phyloP scores from a whole-genome alignment of 2,888 invertebrate species.

The Proisotoma minuta region DNA sequence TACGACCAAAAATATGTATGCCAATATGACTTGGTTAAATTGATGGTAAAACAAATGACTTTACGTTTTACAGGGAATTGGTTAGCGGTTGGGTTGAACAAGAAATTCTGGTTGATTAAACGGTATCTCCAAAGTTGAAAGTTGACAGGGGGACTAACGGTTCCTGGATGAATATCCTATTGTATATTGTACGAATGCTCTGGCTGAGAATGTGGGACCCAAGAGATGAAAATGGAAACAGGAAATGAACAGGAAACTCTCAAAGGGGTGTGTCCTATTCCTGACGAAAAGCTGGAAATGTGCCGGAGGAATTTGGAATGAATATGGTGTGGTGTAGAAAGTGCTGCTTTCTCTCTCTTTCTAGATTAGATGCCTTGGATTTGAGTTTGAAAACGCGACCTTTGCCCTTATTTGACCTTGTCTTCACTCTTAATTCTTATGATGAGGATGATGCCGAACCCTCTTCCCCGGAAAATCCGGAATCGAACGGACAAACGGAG shows the following conservation, averaged over 20 bases:
- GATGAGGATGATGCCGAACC: background rate
- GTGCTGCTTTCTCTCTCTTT: no score
- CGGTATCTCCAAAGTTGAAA: background rate
- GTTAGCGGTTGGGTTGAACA: background rate
- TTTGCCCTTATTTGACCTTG: background rate
- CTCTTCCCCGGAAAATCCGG: conserved; percentile 13
- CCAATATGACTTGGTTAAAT: background rate
- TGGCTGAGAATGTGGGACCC: background rate
- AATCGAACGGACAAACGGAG: conserved; percentile 6
- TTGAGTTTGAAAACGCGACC: background rate
- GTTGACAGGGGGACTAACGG: no score
- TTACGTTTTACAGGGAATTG: background rate
- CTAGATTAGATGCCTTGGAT: no score
- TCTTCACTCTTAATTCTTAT: background rate
- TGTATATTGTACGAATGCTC: background rate
- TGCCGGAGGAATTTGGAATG: background rate
- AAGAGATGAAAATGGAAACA: background rate
- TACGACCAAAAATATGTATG: background rate
- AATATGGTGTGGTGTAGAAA: background rate
- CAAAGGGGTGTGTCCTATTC: background rate
- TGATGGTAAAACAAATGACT: background rate
- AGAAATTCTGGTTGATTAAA: background rate
- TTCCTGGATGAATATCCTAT: no score
- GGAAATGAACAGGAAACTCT: background rate
- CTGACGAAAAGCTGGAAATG: background rate